These are phyloP conservation scores for Brachynemurus nebulosus DNA, from an alignment of 2,888 invertebrate species.

Conservation along the genomic window DNA sequence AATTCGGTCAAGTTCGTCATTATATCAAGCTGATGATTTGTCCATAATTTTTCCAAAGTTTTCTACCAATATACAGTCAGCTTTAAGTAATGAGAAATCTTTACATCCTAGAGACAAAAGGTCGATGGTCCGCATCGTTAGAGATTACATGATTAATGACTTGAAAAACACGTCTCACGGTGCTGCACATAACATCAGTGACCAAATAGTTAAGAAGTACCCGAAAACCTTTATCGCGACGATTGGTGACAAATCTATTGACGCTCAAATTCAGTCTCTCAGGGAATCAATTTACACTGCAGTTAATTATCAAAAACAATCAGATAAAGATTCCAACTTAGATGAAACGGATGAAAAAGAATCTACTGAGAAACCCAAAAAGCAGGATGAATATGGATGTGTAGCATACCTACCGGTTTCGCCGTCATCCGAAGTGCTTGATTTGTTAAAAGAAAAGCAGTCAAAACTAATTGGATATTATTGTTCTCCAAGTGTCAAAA, in stretches of 20 bases:
- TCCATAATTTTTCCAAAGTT: too few relatives aligned
- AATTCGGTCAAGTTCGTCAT: background rate
- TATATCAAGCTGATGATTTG: background rate
- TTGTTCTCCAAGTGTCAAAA: background rate
- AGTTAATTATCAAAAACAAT: background rate
- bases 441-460: background rate
- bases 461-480: background rate
- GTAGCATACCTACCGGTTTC: background rate
- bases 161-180: background rate
- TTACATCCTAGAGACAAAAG: background rate
- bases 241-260: background rate
- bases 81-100: background rate
- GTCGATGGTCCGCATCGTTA: background rate
- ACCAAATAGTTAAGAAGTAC: background rate
- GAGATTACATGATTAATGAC: background rate
- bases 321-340: background rate
- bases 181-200: background rate
- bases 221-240: background rate
- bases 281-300: background rate
- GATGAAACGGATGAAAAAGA: conserved; percentile 1
- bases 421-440: background rate
- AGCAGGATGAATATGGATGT: conserved; percentile 3
- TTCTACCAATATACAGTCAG: background rate
- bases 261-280: background rate
- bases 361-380: too few relatives aligned